phyloP scores from a whole-genome alignment of 2,113 vertebrate genomes.

The Platysteira castanea region DNA sequence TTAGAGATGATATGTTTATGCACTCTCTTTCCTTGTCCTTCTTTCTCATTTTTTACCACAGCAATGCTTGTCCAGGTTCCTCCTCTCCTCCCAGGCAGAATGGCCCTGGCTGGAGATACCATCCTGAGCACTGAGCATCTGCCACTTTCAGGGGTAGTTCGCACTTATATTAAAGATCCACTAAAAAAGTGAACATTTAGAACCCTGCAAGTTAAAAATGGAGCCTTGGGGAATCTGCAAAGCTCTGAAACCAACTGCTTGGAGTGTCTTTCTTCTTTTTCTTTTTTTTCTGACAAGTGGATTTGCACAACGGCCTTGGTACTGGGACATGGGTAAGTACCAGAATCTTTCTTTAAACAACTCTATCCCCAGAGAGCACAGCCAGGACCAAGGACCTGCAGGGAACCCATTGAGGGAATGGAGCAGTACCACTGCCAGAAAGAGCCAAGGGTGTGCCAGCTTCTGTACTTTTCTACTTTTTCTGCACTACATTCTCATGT shows the following conservation, averaged over 20 bases:
- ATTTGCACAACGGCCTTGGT: background rate
- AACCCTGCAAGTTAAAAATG: background rate
- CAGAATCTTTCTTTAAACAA: background rate
- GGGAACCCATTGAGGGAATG: background rate
- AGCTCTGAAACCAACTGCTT: background rate
- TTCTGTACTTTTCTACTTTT: background rate
- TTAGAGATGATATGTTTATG: background rate
- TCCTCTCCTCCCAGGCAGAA: background rate
- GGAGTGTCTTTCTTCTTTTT: accelerated
- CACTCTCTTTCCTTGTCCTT: background rate
- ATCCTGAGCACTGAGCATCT: background rate
- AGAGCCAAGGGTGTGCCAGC: background rate
- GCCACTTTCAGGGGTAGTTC: background rate
- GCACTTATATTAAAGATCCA: background rate
- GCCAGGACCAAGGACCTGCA: background rate
- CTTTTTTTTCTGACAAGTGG: no score
- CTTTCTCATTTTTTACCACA: background rate
- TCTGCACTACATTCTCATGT: background rate
- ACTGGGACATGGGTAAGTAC: background rate
- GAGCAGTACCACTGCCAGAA: background rate
- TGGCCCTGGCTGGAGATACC: accelerated
- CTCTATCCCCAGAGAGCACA: background rate
- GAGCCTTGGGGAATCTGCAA: background rate
- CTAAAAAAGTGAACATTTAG: background rate
- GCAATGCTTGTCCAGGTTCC: background rate